phyloP scores from a whole-genome alignment of 1,140 invertebrate genomes.

The Parapsyche elsis region DNA sequence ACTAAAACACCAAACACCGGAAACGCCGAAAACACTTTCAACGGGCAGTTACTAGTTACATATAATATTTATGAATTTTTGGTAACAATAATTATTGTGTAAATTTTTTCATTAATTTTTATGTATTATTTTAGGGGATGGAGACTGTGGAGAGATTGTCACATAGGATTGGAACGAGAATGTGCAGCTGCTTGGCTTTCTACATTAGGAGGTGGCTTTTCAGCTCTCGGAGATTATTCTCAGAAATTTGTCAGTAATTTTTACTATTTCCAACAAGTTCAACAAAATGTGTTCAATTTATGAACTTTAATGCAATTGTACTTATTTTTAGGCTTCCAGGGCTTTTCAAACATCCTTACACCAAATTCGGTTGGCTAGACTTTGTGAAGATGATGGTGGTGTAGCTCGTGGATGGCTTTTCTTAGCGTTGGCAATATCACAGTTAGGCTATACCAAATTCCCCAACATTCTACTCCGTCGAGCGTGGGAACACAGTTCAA shows the following conservation, averaged over 20 bases:
- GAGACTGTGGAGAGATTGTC: conserved; percentile 50
- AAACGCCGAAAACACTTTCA: too few species aligned
- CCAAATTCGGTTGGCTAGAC: conserved; percentile 44
- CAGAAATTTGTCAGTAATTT: conserved; percentile 73
- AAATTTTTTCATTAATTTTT: not conserved
- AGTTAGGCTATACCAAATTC: conserved; percentile 37
- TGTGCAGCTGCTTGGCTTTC: conserved; percentile 93
- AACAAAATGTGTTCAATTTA: not conserved
- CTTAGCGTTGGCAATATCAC: conserved; percentile 50
- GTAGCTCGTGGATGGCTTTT: conserved; percentile 52
- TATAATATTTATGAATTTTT: too few species aligned
- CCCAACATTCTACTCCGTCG: conserved; percentile 25
- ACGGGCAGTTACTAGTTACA: too few species aligned
- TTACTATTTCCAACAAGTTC: conserved; percentile 6
- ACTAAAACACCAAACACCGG: too few species aligned
- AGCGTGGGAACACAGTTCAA: conserved; percentile 40
- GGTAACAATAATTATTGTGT: too few species aligned
- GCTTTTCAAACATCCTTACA: conserved; percentile 53
- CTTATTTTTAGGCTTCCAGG: conserved; percentile 46
- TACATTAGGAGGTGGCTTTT: conserved; percentile 95
- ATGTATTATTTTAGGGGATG: conserved; percentile 47
- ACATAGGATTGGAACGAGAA: conserved; percentile 76
- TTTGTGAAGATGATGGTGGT: conserved; percentile 40
- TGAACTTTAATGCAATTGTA: too few species aligned
- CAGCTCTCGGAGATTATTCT: conserved; percentile 89